phyloP scores from a whole-genome alignment of 2,797 vertebrate species.

The Eidolon dupreanum region DNA sequence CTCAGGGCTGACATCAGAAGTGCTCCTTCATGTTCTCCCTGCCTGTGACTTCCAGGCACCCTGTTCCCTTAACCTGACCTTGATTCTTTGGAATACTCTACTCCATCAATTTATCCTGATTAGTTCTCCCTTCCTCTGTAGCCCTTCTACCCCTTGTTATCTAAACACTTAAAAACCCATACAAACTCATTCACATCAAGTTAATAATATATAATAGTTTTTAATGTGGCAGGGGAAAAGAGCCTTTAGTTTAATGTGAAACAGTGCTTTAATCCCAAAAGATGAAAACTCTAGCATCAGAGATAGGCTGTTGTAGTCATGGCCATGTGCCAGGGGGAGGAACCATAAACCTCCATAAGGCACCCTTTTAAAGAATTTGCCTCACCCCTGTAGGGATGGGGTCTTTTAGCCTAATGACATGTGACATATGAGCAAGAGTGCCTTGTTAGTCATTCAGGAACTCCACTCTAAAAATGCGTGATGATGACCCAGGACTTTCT shows the following conservation, averaged over 20 bases:
- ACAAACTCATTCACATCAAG: neutral
- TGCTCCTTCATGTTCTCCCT: neutral
- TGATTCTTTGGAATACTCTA: neutral
- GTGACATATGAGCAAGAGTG: neutral
- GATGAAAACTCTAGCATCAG: neutral
- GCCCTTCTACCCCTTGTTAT: neutral
- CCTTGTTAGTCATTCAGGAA: neutral
- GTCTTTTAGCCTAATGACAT: neutral
- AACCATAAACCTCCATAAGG: too few species aligned
- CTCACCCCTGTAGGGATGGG: neutral
- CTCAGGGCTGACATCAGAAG: neutral
- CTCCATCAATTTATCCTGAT: neutral
- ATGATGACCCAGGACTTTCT: neutral
- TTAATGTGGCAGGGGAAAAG: neutral
- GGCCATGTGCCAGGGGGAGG: neutral
- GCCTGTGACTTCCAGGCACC: neutral
- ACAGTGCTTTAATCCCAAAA: neutral
- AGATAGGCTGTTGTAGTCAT: neutral
- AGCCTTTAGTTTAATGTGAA: neutral
- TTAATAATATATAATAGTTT: neutral
- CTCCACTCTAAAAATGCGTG: neutral
- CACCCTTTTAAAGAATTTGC: neutral
- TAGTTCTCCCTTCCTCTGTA: rapidly evolving
- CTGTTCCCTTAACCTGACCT: too few species aligned
- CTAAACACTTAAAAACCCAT: neutral